Evolutionary conservation across 2,113 vertebrate genomes (phyloP).

Genomic region (Pollachius pollachius): DNA sequence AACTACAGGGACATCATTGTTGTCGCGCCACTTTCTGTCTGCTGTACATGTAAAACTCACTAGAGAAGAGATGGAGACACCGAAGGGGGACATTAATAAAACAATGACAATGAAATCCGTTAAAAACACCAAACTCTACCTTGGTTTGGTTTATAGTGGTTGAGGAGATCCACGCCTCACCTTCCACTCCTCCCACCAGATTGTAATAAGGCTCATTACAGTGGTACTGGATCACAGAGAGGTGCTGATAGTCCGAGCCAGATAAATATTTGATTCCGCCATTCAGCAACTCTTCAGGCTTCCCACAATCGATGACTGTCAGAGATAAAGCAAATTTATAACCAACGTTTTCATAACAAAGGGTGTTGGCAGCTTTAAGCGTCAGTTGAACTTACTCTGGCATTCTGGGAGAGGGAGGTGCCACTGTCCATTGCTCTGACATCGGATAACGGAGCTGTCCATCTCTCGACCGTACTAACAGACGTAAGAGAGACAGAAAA

Average conservation of each 20-base stretch:
- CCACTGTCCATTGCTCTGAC: constrained; percentile 66
- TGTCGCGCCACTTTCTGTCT: constrained; percentile 62
- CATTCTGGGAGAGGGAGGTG: constrained; percentile 70
- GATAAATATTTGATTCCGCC: constrained; percentile 55
- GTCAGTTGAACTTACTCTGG: constrained; percentile 53
- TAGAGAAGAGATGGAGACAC: constrained; percentile 21
- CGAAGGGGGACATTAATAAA: not conserved
- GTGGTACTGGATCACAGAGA: constrained; percentile 64
- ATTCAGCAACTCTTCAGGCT: constrained; percentile 58
- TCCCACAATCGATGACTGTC: constrained; percentile 72
- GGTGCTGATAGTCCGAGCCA: constrained; percentile 63
- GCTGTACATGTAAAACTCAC: constrained; percentile 57
- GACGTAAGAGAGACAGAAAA: not conserved
- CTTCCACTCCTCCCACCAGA: constrained; percentile 20
- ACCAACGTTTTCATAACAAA: not conserved
- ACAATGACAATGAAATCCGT: too few species aligned
- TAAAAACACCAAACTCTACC: too few species aligned
- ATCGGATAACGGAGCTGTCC: constrained; percentile 56
- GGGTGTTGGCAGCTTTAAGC: too few species aligned
- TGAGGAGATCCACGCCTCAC: constrained; percentile 26
- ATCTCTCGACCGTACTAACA: constrained; percentile 61
- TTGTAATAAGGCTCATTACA: constrained; percentile 70
- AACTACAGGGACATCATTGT: constrained; percentile 17
- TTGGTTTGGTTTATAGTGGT: not conserved
- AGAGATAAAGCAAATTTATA: not conserved